Base-by-base conservation (phyloP, 2,797 vertebrate species). In the Anguilla anguilla region DNA sequence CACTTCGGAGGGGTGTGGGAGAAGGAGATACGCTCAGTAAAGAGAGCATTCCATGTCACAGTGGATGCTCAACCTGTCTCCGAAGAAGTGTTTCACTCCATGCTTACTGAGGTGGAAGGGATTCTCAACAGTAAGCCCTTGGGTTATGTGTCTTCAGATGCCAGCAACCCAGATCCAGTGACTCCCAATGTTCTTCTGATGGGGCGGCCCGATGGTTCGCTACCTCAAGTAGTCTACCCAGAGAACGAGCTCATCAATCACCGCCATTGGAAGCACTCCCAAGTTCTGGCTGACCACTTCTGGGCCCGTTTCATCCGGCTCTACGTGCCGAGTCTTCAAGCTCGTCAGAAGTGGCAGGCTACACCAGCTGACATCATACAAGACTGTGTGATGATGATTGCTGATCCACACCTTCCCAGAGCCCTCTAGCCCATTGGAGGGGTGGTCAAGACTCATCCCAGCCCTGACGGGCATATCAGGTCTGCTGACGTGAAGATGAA, bases 1-100 rank as follows among this genome's bases (percentile, higher is more conserved):
- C 85, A 89, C 10, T 89, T 89, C 17, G 86, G 88, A 13, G 88
- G 88, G 1, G 67, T 35, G 43, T 88, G 57, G 84, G 84, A 88
- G 43, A 3, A 84, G 0, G 84, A 88, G 43, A 82, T 88, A 0
- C 1, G 49, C 1, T 86, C 61, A 5, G n/a, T 67, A 5, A 67
- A 25, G 22, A 5, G 4, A 6, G 61, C 61, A 5, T 72, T 85
- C 7, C 11, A 53, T 3, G n/a, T 59, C 1, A 53, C 35, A 1
- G 7, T 88, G 9, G 72, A 22, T 0, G 1, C 11, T 7, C 69
- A 64, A 15, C 3, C 22, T 3, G 55, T 88, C 1, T 28, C 53
- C 6, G 84, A 88, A 31, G 31, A 53, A 5, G 67, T 88, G 10
- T 55, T 86, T 1, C 0, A 11, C 0, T 88, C 87, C 7, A 69